These are phyloP conservation scores for Rotaria socialis DNA, from an alignment of 2,888 invertebrate genomes.

Conservation along the genomic window DNA sequence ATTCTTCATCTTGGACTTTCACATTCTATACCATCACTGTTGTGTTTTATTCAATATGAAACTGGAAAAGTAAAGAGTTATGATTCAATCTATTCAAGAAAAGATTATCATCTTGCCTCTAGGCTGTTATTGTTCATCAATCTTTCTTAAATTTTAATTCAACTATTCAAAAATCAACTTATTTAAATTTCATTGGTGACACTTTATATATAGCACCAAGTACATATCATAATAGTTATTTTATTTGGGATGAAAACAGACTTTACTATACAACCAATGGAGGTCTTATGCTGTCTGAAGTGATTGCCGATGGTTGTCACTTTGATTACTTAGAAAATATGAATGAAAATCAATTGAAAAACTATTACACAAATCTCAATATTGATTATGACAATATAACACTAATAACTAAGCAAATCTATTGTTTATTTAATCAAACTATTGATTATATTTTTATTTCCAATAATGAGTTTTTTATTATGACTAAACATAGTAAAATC, in stretches of 20 bases:
- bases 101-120: background rate
- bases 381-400: constrained; percentile 9
- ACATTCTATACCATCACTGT: background rate
- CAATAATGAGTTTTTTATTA: background rate
- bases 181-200: background rate
- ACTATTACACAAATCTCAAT: background rate
- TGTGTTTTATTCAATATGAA: background rate
- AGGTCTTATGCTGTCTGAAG: background rate
- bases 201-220: background rate
- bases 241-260: background rate
- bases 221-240: background rate
- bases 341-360: background rate
- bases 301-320: background rate
- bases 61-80: background rate
- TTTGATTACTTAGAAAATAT: background rate
- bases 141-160: background rate
- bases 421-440: background rate
- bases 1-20: background rate
- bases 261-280: background rate
- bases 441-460: background rate
- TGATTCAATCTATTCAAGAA: background rate
- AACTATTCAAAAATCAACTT: background rate
- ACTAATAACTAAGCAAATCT: background rate
- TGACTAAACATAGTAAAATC: background rate
- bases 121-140: background rate